Base-by-base conservation (phyloP, 2,113 vertebrate genomes). In the Macroglossus sobrinus region DNA sequence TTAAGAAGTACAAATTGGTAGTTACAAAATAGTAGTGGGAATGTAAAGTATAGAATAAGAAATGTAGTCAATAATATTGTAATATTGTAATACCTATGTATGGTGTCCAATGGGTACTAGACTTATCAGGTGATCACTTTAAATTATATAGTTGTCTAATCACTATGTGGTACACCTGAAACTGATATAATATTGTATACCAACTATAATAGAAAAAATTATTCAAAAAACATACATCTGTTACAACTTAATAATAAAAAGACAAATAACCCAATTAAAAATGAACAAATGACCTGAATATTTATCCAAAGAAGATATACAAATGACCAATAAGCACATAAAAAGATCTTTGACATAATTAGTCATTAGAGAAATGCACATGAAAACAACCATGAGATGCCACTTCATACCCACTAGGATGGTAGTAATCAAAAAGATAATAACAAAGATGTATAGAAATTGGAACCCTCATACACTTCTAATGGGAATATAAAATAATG, bases 231-330 rank as follows among this genome's bases (percentile, higher is more conserved):
- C 59, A 21, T 61, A 28, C 66, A n/a, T 61, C 15, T 78, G 7
- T 55, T 79, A 89, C 1, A 84, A 90, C 15, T 90, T 28, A 76
- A n/a, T 93, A 89, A n/a, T 38, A 81, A 85, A 86, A 96, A 90
- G 10, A 38, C 16, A 76, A 78, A 53, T 59, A 81, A 90, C n/a
- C 22, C 21, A 90, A 30, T 86, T 95, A 35, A 89, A 95, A 89
- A 68, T 61, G 19, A 26, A 11, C 38, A 74, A 80, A 64, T 28
- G 18, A 86, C 64, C 35, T 63, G 28, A 53, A 30, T 80, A 85
- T 79, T 91, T 79, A 75, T 79, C 19, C 43, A 95, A 72, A 86
- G 35, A 64, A 80, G 28, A 72, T 78, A 80, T 72, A 72, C 16
- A 45, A 45, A 35, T 85, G 45, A 33, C 15, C 63, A 79, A 43